phyloP scores from a whole-genome alignment of 2,113 vertebrate species.

The Phrynocephalus versicolor region DNA sequence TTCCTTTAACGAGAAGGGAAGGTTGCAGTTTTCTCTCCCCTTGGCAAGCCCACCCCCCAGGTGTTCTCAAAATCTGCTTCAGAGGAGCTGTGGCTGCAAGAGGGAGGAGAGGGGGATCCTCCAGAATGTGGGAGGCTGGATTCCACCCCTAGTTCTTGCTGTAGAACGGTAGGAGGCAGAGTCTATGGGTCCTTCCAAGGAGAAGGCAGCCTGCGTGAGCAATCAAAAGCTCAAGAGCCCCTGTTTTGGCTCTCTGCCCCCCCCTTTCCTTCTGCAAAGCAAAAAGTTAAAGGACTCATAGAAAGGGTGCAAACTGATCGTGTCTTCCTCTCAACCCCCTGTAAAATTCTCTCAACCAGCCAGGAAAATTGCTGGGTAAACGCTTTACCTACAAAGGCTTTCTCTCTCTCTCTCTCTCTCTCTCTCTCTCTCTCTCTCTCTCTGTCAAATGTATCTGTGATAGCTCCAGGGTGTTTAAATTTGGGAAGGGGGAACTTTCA shows the following conservation, averaged over 20 bases:
- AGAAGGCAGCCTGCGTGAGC: no score
- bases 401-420: no score
- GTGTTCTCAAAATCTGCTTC: no score
- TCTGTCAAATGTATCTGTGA: neutral
- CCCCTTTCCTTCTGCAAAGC: neutral
- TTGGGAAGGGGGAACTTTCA: neutral
- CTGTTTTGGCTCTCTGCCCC: no score
- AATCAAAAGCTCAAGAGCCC: no score
- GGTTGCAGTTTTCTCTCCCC: no score
- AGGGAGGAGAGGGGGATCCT: neutral
- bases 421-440: no score
- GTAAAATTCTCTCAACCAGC: neutral
- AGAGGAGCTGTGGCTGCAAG: neutral
- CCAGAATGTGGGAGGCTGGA: neutral
- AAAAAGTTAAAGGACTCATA: neutral
- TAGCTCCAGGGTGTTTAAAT: neutral
- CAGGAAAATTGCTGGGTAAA: neutral
- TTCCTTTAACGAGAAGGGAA: no score
- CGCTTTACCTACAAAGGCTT: neutral
- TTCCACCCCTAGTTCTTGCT: neutral
- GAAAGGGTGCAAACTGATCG: neutral
- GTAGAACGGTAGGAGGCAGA: neutral
- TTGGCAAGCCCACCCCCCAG: no score
- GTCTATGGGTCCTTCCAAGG: neutral
- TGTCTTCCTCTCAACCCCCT: neutral